Evolutionary conservation across 2,113 vertebrate species (phyloP).

Genomic region (Psophia crepitans): DNA sequence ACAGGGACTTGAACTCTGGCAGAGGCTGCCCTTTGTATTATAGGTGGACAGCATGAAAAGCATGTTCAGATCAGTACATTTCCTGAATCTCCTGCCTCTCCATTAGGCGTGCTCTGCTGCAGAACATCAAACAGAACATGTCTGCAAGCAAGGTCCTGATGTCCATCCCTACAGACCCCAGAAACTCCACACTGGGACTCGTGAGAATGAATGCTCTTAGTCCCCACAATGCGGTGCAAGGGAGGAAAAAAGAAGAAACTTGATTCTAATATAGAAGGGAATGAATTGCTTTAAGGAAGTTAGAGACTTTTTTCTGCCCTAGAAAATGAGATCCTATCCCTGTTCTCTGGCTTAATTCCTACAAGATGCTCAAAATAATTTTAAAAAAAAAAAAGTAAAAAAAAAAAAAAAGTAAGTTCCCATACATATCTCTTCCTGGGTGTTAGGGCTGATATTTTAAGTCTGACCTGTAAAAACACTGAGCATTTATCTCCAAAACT

Average conservation of each 20-base stretch:
- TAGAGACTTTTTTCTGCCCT: background rate
- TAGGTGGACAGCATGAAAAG: background rate
- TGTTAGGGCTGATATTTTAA: background rate
- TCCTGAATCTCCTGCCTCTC: background rate
- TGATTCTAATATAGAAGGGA: background rate
- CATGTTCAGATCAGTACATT: background rate
- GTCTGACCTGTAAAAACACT: background rate
- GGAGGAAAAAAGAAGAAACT: background rate
- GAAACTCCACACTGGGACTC: background rate
- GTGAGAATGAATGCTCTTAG: background rate
- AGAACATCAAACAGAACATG: background rate
- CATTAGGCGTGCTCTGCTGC: accelerated
- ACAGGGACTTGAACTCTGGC: background rate
- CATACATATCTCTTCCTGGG: background rate
- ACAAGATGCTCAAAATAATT: background rate
- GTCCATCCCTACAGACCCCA: background rate
- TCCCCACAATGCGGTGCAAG: background rate
- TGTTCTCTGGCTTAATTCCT: background rate
- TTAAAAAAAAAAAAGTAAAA: background rate
- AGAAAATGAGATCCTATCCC: background rate
- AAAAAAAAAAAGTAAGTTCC: background rate
- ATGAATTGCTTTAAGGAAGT: background rate
- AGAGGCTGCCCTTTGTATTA: background rate
- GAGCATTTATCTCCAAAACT: background rate
- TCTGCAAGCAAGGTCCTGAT: background rate